Percentiles rank a stretch among this genome's conserved stretches.
Evolutionary conservation across 1,140 invertebrate genomes (phyloP).

Genomic region (Tetragnatha versicolor): DNA sequence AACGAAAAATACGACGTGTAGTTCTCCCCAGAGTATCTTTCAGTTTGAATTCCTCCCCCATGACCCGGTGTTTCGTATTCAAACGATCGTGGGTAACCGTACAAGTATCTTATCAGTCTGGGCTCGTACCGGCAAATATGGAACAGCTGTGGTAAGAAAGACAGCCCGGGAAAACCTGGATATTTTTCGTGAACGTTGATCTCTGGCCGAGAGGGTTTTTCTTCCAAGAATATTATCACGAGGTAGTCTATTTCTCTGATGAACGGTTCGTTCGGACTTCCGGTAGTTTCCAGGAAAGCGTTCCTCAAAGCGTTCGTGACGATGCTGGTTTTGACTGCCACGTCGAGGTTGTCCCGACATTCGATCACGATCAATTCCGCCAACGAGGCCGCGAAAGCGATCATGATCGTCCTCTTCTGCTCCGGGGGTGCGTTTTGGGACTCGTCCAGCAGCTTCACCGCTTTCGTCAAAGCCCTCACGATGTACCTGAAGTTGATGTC

Average conservation of each 20-base stretch:
- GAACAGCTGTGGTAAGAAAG: neutral
- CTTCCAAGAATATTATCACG: neutral
- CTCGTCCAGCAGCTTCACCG: neutral
- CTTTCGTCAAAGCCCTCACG: neutral
- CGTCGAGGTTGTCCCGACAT: neutral
- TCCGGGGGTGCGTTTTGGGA: neutral
- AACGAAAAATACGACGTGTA: neutral
- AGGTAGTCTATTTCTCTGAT: neutral
- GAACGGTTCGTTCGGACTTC: neutral
- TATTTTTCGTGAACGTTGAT: neutral
- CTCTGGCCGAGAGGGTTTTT: neutral
- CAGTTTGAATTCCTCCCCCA: neutral
- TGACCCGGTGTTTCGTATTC: neutral
- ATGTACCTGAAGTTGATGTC: neutral
- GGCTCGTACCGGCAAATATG: neutral
- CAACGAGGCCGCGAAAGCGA: neutral
- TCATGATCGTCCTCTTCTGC: slow-evolving; percentile 2
- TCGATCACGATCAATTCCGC: slow-evolving; percentile 3
- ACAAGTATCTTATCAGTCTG: neutral
- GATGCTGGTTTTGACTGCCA: neutral
- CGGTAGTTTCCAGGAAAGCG: neutral
- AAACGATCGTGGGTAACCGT: neutral
- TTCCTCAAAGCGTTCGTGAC: neutral
- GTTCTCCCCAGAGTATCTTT: neutral
- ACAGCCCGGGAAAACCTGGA: neutral